Evolutionary conservation across 2,113 vertebrate genomes (phyloP), one percentile per base, ranked within the genome.

Genomic region (Aegotheles bennettii): DNA sequence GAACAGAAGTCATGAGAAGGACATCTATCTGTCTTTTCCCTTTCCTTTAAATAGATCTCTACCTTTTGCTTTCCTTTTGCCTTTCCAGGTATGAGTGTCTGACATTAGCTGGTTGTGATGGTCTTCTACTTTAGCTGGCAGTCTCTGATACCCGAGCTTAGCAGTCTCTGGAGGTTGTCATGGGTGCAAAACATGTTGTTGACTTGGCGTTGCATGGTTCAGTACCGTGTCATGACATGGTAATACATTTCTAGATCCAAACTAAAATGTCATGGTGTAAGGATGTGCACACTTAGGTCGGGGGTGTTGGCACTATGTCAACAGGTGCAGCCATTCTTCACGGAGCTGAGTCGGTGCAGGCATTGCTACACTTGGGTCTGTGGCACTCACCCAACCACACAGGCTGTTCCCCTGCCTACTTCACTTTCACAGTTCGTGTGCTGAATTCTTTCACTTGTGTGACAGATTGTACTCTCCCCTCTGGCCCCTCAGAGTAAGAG

Each of bases 261-360:
- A 4, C 53, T 51, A 47, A 53, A 61, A n/a, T 77, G 24, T 38
- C 0, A 1, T 0, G 0, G 13, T 61, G 16, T 51, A 31, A 64
- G 36, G 35, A 6, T 36, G 45, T 57, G 45, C 48, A 29, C 0
- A 0, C 19, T 65, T 40, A 3, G 7, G 21, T 33, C 9, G 31
- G 24, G 23, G 48, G 20, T 56, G 59, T 21, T 89, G 36, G 60
- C 38, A 40, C 36, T 51, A 1, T 17, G 16, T 59, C 10, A 68
- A n/a, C 24, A 3, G 1, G 11, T 14, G 36, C 63, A 75, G 21
- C 51, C 3, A 2, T 79, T 70, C 42, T 78, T 87, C 9, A 3
- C 0, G 11, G 29, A 21, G 35, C 1, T 78, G 69, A 24, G 51
- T 67, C 0, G 2, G 19, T 1, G 2, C 5, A 6, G 68, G 43